Evolutionary conservation across 2,888 invertebrate species (phyloP), one percentile per base, ranked within the genome.

Genomic region (Pseudoips prasinana): DNA sequence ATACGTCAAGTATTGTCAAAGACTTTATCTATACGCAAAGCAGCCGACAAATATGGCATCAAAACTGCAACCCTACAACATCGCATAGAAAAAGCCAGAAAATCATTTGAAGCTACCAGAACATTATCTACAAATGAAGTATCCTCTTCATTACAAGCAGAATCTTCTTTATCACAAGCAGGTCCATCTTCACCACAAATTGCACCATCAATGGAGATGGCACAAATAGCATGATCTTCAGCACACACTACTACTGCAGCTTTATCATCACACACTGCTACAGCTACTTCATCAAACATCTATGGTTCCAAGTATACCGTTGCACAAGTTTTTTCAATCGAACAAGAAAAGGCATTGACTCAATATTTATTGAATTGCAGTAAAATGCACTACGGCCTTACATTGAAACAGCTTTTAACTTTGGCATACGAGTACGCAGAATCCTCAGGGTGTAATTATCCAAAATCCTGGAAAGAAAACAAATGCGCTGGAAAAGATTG

Each of bases 371-470:
- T 44, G n/a, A n/a, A n/a, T n/a, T n/a, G n/a, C n/a, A n/a, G n/a
- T n/a, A n/a, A n/a, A 33, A n/a, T n/a, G n/a, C 22, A 29, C 27
- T 23, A 23, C 32, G 32, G 29, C 35, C 29, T 22, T 22, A 36
- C 39, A 18, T 29, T 46, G 25, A 22, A 39, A 18, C 44, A 44
- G 18, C 41, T 53, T 38, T 42, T 47, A 34, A 42, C 40, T 37
- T 46, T 54, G 33, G 46, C 49, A 17, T 55, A 52, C 32, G 45
- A 49, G 39, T 55, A 31, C 30, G 55, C 52, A 33, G 39, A 46
- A 45, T 44, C 10, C 31, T 49, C 27, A 22, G 36, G 30, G 22
- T 51, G 48, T 28, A 29, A 29, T 11, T 29, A 22, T 38, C 35
- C 46, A 31, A 29, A 43, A 36, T 32, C 44, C 14, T 46, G 43